Evolutionary conservation across 2,888 invertebrate species (phyloP), one percentile per base, ranked within the genome.

Genomic region (Meandrusa payeni): DNA sequence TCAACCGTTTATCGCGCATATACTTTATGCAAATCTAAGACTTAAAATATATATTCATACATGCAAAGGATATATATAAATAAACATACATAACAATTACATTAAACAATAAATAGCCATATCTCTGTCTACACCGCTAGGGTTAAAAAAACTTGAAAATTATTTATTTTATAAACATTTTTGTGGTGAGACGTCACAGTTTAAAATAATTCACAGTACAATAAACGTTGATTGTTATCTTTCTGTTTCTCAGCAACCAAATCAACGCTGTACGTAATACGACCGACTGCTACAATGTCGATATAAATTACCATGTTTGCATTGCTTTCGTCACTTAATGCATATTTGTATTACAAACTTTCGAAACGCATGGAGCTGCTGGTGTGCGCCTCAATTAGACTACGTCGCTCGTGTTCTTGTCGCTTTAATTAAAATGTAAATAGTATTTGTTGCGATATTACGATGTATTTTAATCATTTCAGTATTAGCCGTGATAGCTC

Each of bases 261-360:
- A 11, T 31, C 24, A 23, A 12, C 36, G 5, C 11, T 37, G 26
- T 37, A 24, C 23, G 31, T 43, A 31, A 37, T 31, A 13, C 12
- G 11, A 23, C 17, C 29, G 23, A 32, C 19, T 12, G 44, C 29
- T 44, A 33, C 37, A 43, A 37, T 44, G 44, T 38, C 44, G 32
- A 15, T 38, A 27, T 38, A 31, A 43, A 32, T 37, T 31, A 32
- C 43, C 32, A 38, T 38, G 43, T 37, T 43, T 32, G 43, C 43
- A 26, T 32, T 36, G 26, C 31, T 43, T 43, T 43, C 42, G 31
- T 31, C 42, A 43, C 17, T 37, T 31, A 37, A 34, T 31, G 23
- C 24, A 32, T 32, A 38, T 38, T 36, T 42, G 17, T 38, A 38
- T 38, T 26, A 43, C 31, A 43, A 37, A 31, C 19, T 43, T 38